Conservation (phyloP, 2,888 invertebrate genomes). For the Nomada fucata region DNA sequence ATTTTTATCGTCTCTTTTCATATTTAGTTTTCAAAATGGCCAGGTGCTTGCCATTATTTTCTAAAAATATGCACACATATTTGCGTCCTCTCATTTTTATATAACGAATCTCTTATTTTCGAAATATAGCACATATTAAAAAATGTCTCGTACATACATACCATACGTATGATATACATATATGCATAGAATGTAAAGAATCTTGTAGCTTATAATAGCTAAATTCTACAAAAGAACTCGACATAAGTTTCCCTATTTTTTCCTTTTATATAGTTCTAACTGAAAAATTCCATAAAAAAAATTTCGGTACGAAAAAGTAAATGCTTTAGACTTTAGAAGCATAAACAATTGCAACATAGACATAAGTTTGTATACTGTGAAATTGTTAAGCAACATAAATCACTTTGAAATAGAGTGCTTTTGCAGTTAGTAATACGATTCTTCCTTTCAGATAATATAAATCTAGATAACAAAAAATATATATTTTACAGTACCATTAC, state of each 20-base stretch:
- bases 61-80: slow-evolving; percentile 52
- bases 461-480: slow-evolving; percentile 83
- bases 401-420: slow-evolving; percentile 59
- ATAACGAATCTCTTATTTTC: slow-evolving; percentile 51
- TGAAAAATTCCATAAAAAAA: slow-evolving; percentile 21
- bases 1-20: slow-evolving; percentile 12
- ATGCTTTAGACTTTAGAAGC: slow-evolving; percentile 36
- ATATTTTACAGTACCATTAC: slow-evolving; percentile 81
- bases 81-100: slow-evolving; percentile 30
- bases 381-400: slow-evolving; percentile 63
- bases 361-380: slow-evolving; percentile 69
- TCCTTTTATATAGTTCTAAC: slow-evolving; percentile 14
- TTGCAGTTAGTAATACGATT: slow-evolving; percentile 65
- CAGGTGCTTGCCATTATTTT: slow-evolving; percentile 14
- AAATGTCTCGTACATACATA: slow-evolving; percentile 41
- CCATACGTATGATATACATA: slow-evolving; percentile 62
- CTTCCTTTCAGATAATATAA: slow-evolving; percentile 60
- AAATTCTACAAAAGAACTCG: slow-evolving; percentile 71
- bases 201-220: slow-evolving; percentile 74
- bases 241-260: slow-evolving; percentile 33
- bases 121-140: slow-evolving; percentile 35
- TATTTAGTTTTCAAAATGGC: slow-evolving; percentile 42
- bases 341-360: slow-evolving; percentile 42
- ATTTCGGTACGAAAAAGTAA: slow-evolving; percentile 35
- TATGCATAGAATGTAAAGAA: slow-evolving; percentile 75